Base-by-base conservation (phyloP, 2,113 vertebrate species). In the Colossoma macropomum region DNA sequence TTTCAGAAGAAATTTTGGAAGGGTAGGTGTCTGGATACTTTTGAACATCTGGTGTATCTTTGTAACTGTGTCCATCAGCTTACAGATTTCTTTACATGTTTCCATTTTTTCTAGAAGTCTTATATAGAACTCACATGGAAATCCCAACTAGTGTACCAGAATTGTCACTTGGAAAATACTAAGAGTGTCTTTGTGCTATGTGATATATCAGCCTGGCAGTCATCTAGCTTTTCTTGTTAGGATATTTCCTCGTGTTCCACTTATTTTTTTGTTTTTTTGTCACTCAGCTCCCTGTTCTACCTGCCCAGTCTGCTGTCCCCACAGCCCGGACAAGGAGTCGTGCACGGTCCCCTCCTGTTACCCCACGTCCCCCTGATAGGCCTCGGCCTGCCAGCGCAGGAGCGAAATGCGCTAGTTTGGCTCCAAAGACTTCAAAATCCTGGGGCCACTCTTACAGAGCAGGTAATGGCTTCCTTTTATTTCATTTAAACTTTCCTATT, bases 361-460 rank as follows among this genome's bases (percentile, higher is more conserved):
- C 15, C 3, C 92, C 92, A 0, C 91, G 72, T 0, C 93, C 90
- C 0, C 89, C 85, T 0, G 83, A n/a, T n/a, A 81, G 8, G 0
- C 76, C 86, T 12, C 81, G 59, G 0, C 89, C 93, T 0, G 10
- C 34, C 0, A 93, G 90, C 0, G 88, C 87, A 11, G 34, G 86
- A 76, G 80, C 68, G 0, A 81, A 85, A 75, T 85, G 72, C 0
- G 0, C 27, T 4, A 11, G 85, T 3, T 9, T 63, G 0, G 0
- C 71, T 1, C 0, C 17, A 27, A 75, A 73, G 63, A 8, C 80
- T 0, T 19, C 21, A 0, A 87, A 85, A 15, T 60, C 27, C 63
- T 71, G 60, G 73, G n/a, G 34, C 5, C 25, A 62, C 15, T 82
- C 77, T 38, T 52, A 52, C 30, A 87, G 74, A 70, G 52, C 76